Evolutionary conservation across 2,113 vertebrate genomes (phyloP).

Genomic region (Alethe diademata): DNA sequence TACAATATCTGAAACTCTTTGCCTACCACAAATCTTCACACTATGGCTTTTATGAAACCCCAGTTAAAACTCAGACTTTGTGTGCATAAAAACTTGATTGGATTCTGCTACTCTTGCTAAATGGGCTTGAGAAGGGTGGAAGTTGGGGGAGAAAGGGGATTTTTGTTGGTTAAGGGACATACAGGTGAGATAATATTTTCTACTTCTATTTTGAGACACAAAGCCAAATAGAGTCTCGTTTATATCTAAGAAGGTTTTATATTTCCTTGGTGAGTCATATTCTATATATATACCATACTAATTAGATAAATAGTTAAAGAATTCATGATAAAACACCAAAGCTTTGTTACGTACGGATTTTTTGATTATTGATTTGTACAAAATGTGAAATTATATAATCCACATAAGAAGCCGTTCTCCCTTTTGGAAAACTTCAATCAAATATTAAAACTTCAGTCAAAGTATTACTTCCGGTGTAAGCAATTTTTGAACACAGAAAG

Average conservation of each 20-base stretch:
- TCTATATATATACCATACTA: neutral
- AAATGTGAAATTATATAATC: neutral
- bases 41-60: neutral
- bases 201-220: neutral
- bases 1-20: neutral
- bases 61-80: neutral
- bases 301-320: neutral
- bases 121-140: neutral
- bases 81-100: neutral
- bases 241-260: neutral
- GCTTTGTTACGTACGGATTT: neutral
- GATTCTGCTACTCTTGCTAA: neutral
- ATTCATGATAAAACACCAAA: neutral
- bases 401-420: neutral
- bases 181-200: neutral
- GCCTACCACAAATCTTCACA: neutral
- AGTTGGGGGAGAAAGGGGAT: neutral
- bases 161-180: neutral
- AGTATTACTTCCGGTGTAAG: neutral
- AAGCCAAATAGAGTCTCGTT: neutral
- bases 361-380: neutral
- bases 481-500: neutral
- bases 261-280: neutral
- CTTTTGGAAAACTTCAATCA: neutral
- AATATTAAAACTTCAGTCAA: neutral